Base-by-base conservation (phyloP, 2,888 invertebrate genomes). In the Maniola hyperantus region DNA sequence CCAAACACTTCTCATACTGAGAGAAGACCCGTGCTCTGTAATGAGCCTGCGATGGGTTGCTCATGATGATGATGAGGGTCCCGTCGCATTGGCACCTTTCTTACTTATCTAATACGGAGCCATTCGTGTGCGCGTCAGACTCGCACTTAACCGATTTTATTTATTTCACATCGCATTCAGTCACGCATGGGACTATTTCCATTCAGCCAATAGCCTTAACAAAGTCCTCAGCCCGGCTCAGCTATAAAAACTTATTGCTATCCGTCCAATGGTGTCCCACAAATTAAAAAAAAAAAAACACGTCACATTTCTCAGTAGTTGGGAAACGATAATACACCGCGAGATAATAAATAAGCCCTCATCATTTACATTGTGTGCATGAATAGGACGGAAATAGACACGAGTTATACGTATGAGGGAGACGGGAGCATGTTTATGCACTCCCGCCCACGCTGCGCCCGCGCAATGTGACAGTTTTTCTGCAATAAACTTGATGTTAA, bases 381-480 rank as follows among this genome's bases (percentile, higher is more conserved):
- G 70, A 70, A 20, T 26, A 65, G 55, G 70, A 72, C n/a, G 54
- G 39, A 34, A 48, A 48, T 64, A 70, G 18, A 34, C 7, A 34
- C 15, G n/a, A 46, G 44, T 39, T 13, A 34, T 26, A 34, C 67
- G 78, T 66, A 66, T 64, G 79, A 84, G 73, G 67, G 81, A 73
- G 85, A 82, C 73, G 58, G 73, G 59, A 61, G 70, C 69, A 79
- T 79, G 76, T 84, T 85, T 83, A 84, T 79, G 83, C 79, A 83
- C 83, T 63, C 80, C 84, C 87, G 76, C 75, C 76, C 73, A 73
- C 74, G 71, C 68, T 63, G 84, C 81, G 82, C 81, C 74, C 66
- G 83, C 82, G 85, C 83, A 80, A 69, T 76, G 82, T 82, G 82
- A 77, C 80, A 81, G 78, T 84, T 87, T 87, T 87, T 84, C 83